These are phyloP conservation scores for Gallinago paraguaiae DNA, from an alignment of 2,113 vertebrate genomes.

Conservation along the genomic window DNA sequence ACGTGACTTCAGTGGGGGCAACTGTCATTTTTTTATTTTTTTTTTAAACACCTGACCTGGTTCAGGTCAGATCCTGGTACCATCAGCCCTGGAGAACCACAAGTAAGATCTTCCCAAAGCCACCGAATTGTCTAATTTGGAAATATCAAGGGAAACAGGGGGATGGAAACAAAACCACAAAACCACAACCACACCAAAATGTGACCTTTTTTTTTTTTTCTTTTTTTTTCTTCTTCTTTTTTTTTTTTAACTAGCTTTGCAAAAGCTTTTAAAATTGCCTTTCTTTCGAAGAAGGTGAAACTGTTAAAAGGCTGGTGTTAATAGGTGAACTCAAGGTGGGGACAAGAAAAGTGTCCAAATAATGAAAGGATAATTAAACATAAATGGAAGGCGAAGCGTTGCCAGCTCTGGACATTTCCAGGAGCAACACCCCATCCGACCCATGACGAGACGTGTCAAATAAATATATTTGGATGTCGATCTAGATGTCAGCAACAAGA, in stretches of 20 bases:
- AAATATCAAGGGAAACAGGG: not conserved
- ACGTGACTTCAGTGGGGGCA: not conserved
- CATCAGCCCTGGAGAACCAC: fast-evolving
- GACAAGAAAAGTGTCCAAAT: not conserved
- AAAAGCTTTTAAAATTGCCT: not conserved
- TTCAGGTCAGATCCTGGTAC: not conserved
- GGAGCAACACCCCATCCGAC: not conserved
- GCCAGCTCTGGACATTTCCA: not conserved
- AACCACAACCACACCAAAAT: not conserved
- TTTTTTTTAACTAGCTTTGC: not conserved
- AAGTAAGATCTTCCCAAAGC: not conserved
- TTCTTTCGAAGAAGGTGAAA: not conserved
- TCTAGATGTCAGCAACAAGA: not conserved
- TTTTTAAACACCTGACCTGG: not conserved
- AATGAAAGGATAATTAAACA: not conserved
- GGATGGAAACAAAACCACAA: not conserved
- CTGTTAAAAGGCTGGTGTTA: not conserved
- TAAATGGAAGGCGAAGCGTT: not conserved
- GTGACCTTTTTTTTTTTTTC: not conserved
- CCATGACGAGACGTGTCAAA: not conserved
- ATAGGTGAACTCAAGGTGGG: not conserved
- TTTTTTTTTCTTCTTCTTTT: not conserved
- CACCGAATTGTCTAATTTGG: not conserved
- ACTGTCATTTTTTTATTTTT: not conserved
- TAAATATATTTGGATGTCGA: not conserved